Evolutionary conservation across 1,140 invertebrate genomes (phyloP).

Genomic region (Hydropsyche tenuis): DNA sequence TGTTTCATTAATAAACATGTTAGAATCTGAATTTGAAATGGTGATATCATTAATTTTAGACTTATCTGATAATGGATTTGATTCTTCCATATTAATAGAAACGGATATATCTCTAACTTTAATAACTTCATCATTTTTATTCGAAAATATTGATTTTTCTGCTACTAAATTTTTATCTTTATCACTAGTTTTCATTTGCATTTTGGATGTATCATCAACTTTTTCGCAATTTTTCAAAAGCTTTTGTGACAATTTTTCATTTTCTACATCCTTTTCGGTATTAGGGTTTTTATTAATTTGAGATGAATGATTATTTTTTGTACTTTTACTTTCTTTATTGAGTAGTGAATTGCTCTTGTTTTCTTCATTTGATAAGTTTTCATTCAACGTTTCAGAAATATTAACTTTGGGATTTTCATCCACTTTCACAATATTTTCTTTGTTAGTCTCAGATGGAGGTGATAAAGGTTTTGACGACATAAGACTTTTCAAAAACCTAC

Average conservation of each 20-base stretch:
- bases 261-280: neutral
- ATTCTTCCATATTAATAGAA: neutral
- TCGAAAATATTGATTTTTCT: neutral
- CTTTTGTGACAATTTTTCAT: neutral
- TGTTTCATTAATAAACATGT: neutral
- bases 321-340: neutral
- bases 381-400: neutral
- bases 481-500: slow-evolving; percentile 5
- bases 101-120: neutral
- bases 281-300: neutral
- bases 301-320: neutral
- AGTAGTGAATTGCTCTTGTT: neutral
- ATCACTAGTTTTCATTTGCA: neutral
- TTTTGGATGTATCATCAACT: neutral
- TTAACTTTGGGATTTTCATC: slow-evolving; percentile 30
- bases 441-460: slow-evolving; percentile 47
- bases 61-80: neutral
- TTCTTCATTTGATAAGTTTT: neutral
- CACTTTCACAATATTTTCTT: slow-evolving; percentile 48
- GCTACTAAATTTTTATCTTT: neutral
- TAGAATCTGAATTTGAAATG: neutral
- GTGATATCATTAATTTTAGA: neutral
- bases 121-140: neutral
- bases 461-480: slow-evolving; percentile 43
- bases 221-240: neutral